Evolutionary conservation across 2,888 invertebrate genomes (phyloP).

Genomic region (Ochlodes sylvanus): DNA sequence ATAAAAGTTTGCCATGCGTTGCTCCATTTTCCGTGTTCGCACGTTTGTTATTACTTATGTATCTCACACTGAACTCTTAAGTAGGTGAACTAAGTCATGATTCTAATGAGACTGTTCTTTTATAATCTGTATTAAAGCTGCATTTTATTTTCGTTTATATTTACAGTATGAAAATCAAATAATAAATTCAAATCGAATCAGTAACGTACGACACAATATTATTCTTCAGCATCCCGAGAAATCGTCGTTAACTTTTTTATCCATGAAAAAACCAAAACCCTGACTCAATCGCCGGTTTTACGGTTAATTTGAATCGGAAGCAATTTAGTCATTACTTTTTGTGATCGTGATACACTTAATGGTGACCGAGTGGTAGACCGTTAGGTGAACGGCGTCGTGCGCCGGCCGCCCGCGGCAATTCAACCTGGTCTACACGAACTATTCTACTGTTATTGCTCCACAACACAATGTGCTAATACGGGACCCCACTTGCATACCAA

Average conservation of each 20-base stretch:
- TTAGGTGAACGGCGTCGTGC: slow-evolving; percentile 61
- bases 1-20: no score
- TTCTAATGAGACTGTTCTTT: no score
- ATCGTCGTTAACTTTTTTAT: not conserved
- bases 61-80: no score
- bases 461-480: slow-evolving; percentile 37
- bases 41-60: no score
- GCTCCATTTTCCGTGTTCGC: no score
- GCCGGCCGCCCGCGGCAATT: slow-evolving; percentile 43
- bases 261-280: slow-evolving; percentile 7
- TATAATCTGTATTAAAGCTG: no score
- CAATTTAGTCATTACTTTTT: slow-evolving; percentile 43
- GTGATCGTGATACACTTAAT: slow-evolving; percentile 41
- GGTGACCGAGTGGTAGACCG: slow-evolving; percentile 56
- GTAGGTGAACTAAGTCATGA: no score
- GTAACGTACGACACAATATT: no score
- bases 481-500: slow-evolving; percentile 43
- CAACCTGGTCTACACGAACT: slow-evolving; percentile 48
- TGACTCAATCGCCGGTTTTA: slow-evolving; percentile 11
- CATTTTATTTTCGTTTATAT: no score
- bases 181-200: no score
- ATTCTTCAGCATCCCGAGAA: no score
- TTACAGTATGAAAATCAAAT: no score
- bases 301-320: slow-evolving; percentile 30
- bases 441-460: slow-evolving; percentile 48